A percentile compares a stretch with the other conserved stretches of the same genome.
These are phyloP conservation scores for Copsychus sechellarum DNA, from an alignment of 2,113 vertebrate genomes.

Conservation along the genomic window DNA sequence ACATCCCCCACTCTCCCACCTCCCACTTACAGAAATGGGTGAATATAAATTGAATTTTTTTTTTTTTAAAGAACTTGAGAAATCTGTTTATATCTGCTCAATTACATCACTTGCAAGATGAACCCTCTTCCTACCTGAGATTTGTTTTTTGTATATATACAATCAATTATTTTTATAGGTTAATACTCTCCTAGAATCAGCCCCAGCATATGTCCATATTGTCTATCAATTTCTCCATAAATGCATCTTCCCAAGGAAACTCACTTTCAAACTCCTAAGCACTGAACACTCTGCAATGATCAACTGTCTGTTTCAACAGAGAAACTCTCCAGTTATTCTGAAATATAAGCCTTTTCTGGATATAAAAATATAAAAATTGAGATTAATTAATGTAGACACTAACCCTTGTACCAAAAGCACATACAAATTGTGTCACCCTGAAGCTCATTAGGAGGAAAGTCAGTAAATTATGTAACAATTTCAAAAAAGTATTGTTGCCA, in stretches of 20 bases:
- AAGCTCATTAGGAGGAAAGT: neutral
- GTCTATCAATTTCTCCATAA: neutral
- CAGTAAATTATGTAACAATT: neutral
- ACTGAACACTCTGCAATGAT: neutral
- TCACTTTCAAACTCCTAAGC: neutral
- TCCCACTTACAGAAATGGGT: neutral
- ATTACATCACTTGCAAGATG: neutral
- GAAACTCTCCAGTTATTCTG: neutral
- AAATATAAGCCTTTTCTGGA: neutral
- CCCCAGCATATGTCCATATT: neutral
- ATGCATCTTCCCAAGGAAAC: neutral
- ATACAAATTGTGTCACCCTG: neutral
- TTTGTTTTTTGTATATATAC: neutral
- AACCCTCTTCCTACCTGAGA: neutral
- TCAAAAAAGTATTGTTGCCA: neutral
- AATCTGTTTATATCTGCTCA: too few species aligned
- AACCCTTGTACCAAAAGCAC: neutral
- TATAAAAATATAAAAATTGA: neutral
- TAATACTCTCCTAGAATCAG: neutral
- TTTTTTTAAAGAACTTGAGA: too few species aligned
- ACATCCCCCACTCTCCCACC: fast-evolving
- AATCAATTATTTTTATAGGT: neutral
- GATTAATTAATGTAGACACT: neutral
- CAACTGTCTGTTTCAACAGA: neutral
- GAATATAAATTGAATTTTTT: neutral